Evolutionary conservation across 2,797 vertebrate genomes (phyloP), one percentile per base, ranked within the genome.

Genomic region (Heterohyrax brucei): DNA sequence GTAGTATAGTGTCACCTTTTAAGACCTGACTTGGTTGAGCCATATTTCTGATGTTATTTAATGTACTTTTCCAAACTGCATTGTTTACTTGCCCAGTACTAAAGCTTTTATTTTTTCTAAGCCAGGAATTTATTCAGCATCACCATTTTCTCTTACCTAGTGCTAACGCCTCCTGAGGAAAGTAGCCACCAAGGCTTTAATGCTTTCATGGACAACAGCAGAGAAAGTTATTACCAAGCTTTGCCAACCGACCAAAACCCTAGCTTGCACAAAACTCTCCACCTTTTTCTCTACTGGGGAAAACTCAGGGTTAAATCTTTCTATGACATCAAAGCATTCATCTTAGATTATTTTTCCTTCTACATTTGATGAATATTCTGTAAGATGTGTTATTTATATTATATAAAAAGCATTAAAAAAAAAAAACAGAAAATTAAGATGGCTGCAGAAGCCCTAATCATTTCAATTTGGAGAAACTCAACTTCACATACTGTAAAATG

Each of bases 11-110:
- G 77, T 78, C 59, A 91, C 66, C 62, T 95, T 77, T 72, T n/a
- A 16, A 70, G 72, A 87, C 26, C 70, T 94, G 81, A 44, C n/a
- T 81, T 87, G 18, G 24, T 18, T 84, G 50, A 89, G 68, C 61
- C 86, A 70, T 87, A 80, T 77, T 89, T 93, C 89, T 78, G 86
- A 80, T 68, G 53, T 48, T 80, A 22, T 86, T 88, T 73, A 91
- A 95, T 78, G 30, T 75, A 73, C 14, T 94, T 95, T 89, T 87
- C 89, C 91, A 61, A 94, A 94, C 33, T 89, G 61, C 92, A 64
- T 73, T 79, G 73, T 82, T 88, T 30, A 28, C 7, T 93, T 96
- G 73, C 73, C 62, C 62, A 48, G 22, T 26, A 50, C n/a, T 56
- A 72, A 73, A 84, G 9, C 9, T 73, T 56, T 73, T 48, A 30